Evolutionary conservation across 1,140 invertebrate species (phyloP), one percentile per base, ranked within the genome.

Genomic region (Drosophila parabipectinata): DNA sequence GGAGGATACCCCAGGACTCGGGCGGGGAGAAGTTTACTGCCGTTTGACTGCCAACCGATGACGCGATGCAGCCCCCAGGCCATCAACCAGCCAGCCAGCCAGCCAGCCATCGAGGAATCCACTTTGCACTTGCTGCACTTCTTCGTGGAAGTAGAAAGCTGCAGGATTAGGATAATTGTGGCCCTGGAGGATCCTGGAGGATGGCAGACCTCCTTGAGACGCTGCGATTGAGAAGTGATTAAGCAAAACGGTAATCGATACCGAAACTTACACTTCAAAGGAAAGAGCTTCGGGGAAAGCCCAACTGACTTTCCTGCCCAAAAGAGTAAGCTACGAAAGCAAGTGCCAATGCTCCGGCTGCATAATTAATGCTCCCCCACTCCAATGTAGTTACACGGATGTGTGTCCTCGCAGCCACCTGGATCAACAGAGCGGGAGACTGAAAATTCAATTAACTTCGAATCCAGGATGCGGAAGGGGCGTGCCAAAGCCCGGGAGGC

Each of bases 371-470:
- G 47, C 14, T 24, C 10, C 44, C 12, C 34, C 10, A 30, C 26
- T 6, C 26, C 5, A 28, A 5, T 28, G 47, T 30, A 15, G 47
- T 5, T 14, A 47, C 39, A 26, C n/a, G 52, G 21, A 14, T 39
- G 9, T 34, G 30, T 53, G 10, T 32, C 9, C 10, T 18, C 3
- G 2, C 18, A 21, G 15, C 44, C 18, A 21, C 15, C 44, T 47
- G 44, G 9, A 47, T 47, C 44, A 47, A 47, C 44, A 47, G 44
- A 21, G 18, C 7, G 7, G 18, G 15, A 37, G 34, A 12, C 34
- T 39, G 51, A 28, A 73, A 67, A 73, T 73, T 73, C 71, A 73
- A 73, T 73, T 73, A 73, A 73, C 68, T 73, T 44, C 41, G 57
- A 37, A 41, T 30, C 18, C 28, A 12, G 41, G 18, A 26, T 14